These are phyloP conservation scores for Corythornis cristatus DNA, from an alignment of 2,113 vertebrate species.

Conservation along the genomic window DNA sequence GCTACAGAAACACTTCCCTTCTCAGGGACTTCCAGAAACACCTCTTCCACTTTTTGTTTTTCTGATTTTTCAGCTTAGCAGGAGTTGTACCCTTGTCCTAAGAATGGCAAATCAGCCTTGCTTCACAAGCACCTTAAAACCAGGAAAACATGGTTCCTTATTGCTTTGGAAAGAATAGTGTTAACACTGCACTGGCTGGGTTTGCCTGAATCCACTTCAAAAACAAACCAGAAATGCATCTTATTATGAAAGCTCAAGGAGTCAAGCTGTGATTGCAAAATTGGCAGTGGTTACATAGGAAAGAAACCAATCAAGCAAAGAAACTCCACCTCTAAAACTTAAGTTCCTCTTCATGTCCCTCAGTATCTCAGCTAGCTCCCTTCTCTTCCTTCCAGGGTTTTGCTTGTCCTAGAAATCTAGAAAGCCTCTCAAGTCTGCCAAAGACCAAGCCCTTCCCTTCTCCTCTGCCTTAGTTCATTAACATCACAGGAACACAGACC, in stretches of 20 bases:
- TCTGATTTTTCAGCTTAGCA: neutral
- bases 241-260: neutral
- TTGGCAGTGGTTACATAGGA: neutral
- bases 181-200: neutral
- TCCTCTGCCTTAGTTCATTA: neutral
- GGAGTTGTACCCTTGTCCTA: neutral
- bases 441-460: neutral
- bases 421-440: neutral
- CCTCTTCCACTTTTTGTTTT: neutral
- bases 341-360: neutral
- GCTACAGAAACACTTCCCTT: neutral
- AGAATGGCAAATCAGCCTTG: neutral
- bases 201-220: neutral
- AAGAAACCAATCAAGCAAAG: neutral
- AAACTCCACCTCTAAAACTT: neutral
- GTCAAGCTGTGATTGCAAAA: constrained; percentile 13
- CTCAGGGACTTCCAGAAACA: neutral
- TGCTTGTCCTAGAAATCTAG: neutral
- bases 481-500: neutral
- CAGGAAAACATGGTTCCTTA: neutral
- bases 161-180: neutral
- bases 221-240: constrained; percentile 21
- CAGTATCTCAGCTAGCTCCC: neutral
- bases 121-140: neutral
- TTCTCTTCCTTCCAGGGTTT: neutral